These are phyloP conservation scores for Prinia subflava DNA, from an alignment of 2,113 vertebrate species.

Conservation along the genomic window DNA sequence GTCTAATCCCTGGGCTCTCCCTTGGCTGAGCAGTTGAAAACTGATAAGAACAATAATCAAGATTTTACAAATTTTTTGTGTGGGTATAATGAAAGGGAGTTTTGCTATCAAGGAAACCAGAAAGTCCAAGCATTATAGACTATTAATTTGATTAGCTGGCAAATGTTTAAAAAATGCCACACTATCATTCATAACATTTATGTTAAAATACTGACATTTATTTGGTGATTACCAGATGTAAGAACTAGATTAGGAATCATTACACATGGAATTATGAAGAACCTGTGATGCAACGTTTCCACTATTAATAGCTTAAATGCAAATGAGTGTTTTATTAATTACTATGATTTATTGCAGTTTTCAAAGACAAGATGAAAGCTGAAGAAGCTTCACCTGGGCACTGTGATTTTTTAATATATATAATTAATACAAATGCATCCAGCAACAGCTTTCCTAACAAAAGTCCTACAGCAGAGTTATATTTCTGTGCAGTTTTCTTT, in stretches of 20 bases:
- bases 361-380: neutral
- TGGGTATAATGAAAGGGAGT: neutral
- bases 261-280: neutral
- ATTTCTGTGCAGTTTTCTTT: neutral
- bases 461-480: neutral
- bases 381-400: neutral
- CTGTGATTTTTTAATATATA: neutral
- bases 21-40: neutral
- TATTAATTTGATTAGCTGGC: neutral
- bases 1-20: neutral
- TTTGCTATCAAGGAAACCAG: neutral
- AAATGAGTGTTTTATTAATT: neutral
- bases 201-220: conserved; percentile 3
- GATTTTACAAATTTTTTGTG: neutral
- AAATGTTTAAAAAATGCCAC: neutral
- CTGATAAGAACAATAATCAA: neutral
- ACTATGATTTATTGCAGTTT: neutral
- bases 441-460: neutral
- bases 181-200: neutral
- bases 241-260: conserved; percentile 9
- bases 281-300: neutral
- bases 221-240: neutral
- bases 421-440: neutral
- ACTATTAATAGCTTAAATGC: neutral
- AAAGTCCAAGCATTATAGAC: neutral